These are phyloP conservation scores for Drosophila setosimentum DNA, from an alignment of 2,888 invertebrate genomes.

Conservation along the genomic window DNA sequence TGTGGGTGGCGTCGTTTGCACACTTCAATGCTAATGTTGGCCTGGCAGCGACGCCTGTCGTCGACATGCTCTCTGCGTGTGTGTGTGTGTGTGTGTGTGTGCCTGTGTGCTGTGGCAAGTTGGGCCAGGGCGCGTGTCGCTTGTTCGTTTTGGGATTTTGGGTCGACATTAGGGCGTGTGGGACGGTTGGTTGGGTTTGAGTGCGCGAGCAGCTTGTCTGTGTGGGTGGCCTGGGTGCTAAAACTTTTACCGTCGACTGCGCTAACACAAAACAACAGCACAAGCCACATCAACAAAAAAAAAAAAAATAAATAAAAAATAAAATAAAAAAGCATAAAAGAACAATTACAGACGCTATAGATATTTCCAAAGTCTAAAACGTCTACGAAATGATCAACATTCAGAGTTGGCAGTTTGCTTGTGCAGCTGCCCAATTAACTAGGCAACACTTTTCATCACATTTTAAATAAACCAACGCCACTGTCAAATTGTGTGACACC, in stretches of 20 bases:
- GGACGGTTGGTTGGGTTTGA: constrained; percentile 17
- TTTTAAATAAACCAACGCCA: constrained; percentile 34
- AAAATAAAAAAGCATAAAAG: constrained; percentile 21
- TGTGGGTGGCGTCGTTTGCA: constrained; percentile 77
- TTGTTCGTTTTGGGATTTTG: constrained; percentile 76
- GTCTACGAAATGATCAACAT: constrained; percentile 2
- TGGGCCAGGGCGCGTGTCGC: constrained; percentile 74
- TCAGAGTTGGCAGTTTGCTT: background rate
- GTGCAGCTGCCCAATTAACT: constrained; percentile 39
- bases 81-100: background rate
- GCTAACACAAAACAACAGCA: constrained; percentile 45
- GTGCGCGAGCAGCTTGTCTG: constrained; percentile 42
- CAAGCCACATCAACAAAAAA: constrained; percentile 16
- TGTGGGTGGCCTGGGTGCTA: constrained; percentile 42
- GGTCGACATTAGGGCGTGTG: constrained; percentile 45
- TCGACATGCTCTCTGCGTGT: constrained; percentile 66
- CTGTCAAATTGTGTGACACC: constrained; percentile 39
- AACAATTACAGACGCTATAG: constrained; percentile 51
- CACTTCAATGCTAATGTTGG: constrained; percentile 82
- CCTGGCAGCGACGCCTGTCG: constrained; percentile 77
- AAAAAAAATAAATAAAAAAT: constrained; percentile 19
- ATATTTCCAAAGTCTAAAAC: constrained; percentile 18
- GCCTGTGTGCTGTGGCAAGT: constrained; percentile 42
- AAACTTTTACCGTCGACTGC: constrained; percentile 53
- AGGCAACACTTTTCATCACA: constrained; percentile 58